phyloP scores from a whole-genome alignment of 2,797 vertebrate genomes.

The Tauraco hartlaubi region DNA sequence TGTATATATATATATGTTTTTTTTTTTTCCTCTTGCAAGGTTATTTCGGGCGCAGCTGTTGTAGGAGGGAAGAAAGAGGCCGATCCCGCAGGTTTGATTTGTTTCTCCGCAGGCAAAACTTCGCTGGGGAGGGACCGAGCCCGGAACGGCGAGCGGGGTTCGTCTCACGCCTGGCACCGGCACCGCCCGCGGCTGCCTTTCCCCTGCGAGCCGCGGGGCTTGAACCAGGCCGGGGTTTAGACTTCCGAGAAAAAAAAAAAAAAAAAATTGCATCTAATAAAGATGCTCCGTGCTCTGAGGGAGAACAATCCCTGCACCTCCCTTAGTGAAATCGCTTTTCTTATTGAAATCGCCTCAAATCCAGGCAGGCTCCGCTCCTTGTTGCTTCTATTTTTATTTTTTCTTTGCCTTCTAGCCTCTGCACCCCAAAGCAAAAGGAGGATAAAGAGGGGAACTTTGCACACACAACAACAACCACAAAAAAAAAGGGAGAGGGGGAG shows the following conservation, averaged over 20 bases:
- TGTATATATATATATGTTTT: too few species aligned
- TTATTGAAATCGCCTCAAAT: constrained; percentile 72
- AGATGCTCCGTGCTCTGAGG: not conserved
- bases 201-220: not conserved
- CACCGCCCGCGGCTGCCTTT: not conserved
- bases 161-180: not conserved
- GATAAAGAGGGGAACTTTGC: constrained; percentile 24
- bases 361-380: not conserved
- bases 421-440: constrained; percentile 48
- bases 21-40: not conserved
- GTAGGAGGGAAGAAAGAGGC: not conserved
- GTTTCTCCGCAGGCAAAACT: constrained; percentile 5
- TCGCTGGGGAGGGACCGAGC: not conserved
- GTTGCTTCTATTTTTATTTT: not conserved
- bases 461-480: not conserved
- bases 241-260: not conserved
- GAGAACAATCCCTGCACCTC: not conserved
- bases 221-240: not conserved
- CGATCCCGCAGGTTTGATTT: not conserved
- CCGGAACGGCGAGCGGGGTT: not conserved
- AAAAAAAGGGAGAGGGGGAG: not conserved
- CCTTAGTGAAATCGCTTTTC: constrained; percentile 43
- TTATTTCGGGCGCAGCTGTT: not conserved
- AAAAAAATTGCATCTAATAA: not conserved
- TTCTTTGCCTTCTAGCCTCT: not conserved